Evolutionary conservation across 2,888 invertebrate species (phyloP).

Genomic region (Spilarctia lutea): DNA sequence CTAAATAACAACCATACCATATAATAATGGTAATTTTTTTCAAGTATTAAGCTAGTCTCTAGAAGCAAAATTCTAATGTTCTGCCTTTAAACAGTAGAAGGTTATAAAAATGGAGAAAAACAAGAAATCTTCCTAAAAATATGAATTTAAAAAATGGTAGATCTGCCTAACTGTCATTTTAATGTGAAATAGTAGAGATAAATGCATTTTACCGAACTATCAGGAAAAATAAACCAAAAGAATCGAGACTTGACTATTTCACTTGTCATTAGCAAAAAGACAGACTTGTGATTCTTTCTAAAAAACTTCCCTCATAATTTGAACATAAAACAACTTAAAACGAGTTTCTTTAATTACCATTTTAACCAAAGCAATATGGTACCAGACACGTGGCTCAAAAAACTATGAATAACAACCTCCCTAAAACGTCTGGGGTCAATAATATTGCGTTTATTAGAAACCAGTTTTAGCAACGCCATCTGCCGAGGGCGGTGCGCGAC

Average conservation of each 20-base stretch:
- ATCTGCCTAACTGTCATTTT: no score
- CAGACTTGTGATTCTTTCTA: background rate
- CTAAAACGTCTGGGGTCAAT: constrained; percentile 72
- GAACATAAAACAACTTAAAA: constrained; percentile 14
- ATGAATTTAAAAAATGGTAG: no score
- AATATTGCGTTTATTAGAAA: constrained; percentile 68
- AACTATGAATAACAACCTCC: constrained; percentile 53
- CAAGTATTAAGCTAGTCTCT: no score
- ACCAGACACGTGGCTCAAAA: constrained; percentile 61
- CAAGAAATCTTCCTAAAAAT: background rate
- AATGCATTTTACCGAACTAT: no score
- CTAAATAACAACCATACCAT: no score
- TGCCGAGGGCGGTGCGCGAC: constrained; percentile 73
- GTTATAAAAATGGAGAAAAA: no score
- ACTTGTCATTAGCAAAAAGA: no score
- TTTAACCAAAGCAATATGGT: constrained; percentile 23
- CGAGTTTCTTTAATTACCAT: constrained; percentile 20
- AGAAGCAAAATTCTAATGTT: no score
- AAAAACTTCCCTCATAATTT: background rate
- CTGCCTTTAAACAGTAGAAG: no score
- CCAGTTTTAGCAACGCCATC: constrained; percentile 75
- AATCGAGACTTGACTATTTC: no score
- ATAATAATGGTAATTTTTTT: no score
- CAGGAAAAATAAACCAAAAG: no score
- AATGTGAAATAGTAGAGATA: background rate